Percentiles rank a stretch among this genome's conserved stretches.
phyloP scores from a whole-genome alignment of 2,888 invertebrate species.

The Periphyllus acericola region DNA sequence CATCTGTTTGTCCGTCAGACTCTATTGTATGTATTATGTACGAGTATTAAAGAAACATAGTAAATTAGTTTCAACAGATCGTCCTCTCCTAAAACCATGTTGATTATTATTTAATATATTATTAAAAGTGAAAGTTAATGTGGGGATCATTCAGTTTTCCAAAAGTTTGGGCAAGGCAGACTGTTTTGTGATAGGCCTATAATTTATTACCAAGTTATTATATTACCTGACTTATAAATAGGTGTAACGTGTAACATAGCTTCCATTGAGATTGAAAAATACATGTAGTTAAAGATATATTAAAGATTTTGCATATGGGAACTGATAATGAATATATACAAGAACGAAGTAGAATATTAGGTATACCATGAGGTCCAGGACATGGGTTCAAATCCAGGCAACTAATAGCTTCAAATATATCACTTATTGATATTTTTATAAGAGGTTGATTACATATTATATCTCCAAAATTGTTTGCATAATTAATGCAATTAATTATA shows the following conservation, averaged over 20 bases:
- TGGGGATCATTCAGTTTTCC: neutral
- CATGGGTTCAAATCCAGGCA: neutral
- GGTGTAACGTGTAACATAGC: neutral
- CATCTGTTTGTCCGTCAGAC: no score
- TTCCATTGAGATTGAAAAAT: conserved; percentile 9
- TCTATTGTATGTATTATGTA: no score
- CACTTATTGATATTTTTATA: neutral
- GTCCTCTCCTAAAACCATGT: no score
- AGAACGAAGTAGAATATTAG: neutral
- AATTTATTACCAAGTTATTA: neutral
- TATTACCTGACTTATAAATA: conserved; percentile 1
- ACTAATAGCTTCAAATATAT: neutral
- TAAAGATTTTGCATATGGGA: no score
- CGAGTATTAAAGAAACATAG: no score
- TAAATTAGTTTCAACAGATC: no score
- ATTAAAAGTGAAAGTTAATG: no score
- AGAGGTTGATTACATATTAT: neutral
- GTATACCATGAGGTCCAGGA: conserved; percentile 1
- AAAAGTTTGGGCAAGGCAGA: neutral
- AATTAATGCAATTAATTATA: neutral
- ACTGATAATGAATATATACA: conserved; percentile 3
- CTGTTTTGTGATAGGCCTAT: neutral
- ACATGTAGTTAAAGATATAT: neutral
- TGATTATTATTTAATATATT: no score
- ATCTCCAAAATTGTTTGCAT: neutral